Base-by-base conservation (phyloP, 2,888 invertebrate genomes). In the Empis stercorea region DNA sequence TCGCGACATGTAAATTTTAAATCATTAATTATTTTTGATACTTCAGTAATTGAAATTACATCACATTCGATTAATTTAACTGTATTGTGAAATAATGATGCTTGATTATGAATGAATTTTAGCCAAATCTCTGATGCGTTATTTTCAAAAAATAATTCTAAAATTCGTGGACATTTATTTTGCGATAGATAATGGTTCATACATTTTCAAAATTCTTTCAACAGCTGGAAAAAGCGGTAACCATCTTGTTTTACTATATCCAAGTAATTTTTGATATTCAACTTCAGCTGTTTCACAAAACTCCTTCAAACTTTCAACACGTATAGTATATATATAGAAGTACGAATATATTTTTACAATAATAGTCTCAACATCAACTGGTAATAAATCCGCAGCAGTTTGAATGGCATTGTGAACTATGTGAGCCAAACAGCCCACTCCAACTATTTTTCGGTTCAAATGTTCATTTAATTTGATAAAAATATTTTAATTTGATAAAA, bases 301-400 rank as follows among this genome's bases (percentile, higher is more conserved):
- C 20, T 36, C 23, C 17, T 37, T 37, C 11, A 44, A 30, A 30
- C 16, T 44, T 44, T 44, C 44, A 34, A 44, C 44, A 23, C 17
- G 37, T 17, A 44, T 37, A 36, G 44, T 37, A 20, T 44, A 44
- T 36, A 44, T 44, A 43, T 34, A 43, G 13, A 27, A 30, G 15
- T 16, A 38, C 9, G 38, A 38, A 38, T 38, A 38, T 20, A 38
- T 38, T 38, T 38, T 38, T 38, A 38, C 16, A 38, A 38, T 38
- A 11, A 49, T 43, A 3, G 34, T 30, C 42, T 49, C 49, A 9
- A 40, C 23, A 38, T 59, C 57, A 44, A 56, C 48, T 48, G 56
- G 47, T 48, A 57, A 52, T 32, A 47, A 48, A 54, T 51, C 43
- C 36, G 49, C 52, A 48, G 49, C 56, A 27, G 34, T 37, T 41